Percentiles rank a stretch among this genome's conserved stretches.
These are phyloP conservation scores for Zelostemma sp. DNA, from an alignment of 1,140 invertebrate species.

Conservation along the genomic window DNA sequence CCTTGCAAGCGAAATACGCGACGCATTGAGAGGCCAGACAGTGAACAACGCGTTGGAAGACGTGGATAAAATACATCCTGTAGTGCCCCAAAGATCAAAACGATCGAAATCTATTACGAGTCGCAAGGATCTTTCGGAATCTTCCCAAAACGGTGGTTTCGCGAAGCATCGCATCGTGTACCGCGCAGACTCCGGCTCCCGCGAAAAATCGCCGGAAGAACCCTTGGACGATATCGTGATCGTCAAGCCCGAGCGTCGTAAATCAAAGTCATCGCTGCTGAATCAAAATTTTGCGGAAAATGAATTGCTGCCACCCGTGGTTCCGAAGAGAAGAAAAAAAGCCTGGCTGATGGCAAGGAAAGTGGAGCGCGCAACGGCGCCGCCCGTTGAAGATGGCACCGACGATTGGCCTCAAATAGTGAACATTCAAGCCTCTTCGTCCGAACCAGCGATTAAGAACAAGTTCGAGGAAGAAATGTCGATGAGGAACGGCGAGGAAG, in stretches of 20 bases:
- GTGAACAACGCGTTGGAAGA: slow-evolving; percentile 75
- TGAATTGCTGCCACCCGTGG: slow-evolving; percentile 47
- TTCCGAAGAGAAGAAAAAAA: slow-evolving; percentile 56
- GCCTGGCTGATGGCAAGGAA: slow-evolving; percentile 16
- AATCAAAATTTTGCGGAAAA: slow-evolving; percentile 37
- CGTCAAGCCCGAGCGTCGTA: slow-evolving; percentile 61
- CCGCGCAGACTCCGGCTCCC: slow-evolving; percentile 49
- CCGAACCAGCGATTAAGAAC: slow-evolving; percentile 40
- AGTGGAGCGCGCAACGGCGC: slow-evolving; percentile 34
- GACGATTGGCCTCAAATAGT: slow-evolving; percentile 24
- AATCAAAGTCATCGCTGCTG: slow-evolving; percentile 53
- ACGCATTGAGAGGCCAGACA: slow-evolving; percentile 77
- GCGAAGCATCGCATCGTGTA: slow-evolving; percentile 62
- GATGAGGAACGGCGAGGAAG: slow-evolving; percentile 65
- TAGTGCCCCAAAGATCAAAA: slow-evolving; percentile 56
- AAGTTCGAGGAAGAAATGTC: slow-evolving; percentile 11
- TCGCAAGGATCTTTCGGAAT: slow-evolving; percentile 56
- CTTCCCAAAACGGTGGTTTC: slow-evolving; percentile 45
- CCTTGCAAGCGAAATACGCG: slow-evolving; percentile 81
- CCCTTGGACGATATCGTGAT: slow-evolving; percentile 65
- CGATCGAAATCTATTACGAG: slow-evolving; percentile 59
- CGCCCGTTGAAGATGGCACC: slow-evolving; percentile 12
- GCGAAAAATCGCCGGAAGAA: slow-evolving; percentile 35
- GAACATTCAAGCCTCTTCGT: slow-evolving; percentile 39
- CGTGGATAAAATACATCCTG: slow-evolving; percentile 22